Conservation (phyloP, 2,797 vertebrate species). For the Dicrostonyx torquatus region DNA sequence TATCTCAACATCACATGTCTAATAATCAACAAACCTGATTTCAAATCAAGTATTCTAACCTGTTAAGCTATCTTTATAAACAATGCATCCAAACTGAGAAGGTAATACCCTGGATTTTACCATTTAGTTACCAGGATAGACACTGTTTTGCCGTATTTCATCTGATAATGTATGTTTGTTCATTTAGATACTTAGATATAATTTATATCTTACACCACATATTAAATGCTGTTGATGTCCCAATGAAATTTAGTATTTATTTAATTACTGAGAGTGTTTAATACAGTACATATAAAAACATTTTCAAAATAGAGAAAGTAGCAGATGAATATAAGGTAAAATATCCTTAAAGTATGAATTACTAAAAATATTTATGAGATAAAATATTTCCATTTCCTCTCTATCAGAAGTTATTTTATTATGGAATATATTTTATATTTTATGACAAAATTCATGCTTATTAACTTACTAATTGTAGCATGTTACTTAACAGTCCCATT, state of each 20-base stretch:
- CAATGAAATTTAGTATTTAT: background rate
- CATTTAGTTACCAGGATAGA: background rate
- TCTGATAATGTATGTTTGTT: background rate
- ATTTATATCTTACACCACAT: slow-evolving; percentile 23
- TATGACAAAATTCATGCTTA: slow-evolving; percentile 55
- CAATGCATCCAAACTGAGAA: background rate
- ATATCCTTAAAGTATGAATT: slow-evolving; percentile 34
- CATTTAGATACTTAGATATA: background rate
- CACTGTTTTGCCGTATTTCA: background rate
- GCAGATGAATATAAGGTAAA: slow-evolving; percentile 42
- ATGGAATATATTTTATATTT: slow-evolving; percentile 28
- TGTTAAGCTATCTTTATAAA: background rate
- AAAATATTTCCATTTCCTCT: slow-evolving; percentile 51
- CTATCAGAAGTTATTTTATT: background rate
- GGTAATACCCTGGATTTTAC: background rate
- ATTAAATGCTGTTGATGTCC: background rate
- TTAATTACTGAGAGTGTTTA: background rate
- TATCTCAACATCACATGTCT: background rate
- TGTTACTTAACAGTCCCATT: background rate
- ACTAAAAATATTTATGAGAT: slow-evolving; percentile 49
- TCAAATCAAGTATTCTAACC: background rate
- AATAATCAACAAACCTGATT: background rate
- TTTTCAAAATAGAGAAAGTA: slow-evolving; percentile 10
- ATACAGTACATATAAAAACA: background rate
- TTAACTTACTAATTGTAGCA: slow-evolving; percentile 48